Evolutionary conservation across 2,888 invertebrate genomes (phyloP).

Genomic region (Dolomedes plantarius): DNA sequence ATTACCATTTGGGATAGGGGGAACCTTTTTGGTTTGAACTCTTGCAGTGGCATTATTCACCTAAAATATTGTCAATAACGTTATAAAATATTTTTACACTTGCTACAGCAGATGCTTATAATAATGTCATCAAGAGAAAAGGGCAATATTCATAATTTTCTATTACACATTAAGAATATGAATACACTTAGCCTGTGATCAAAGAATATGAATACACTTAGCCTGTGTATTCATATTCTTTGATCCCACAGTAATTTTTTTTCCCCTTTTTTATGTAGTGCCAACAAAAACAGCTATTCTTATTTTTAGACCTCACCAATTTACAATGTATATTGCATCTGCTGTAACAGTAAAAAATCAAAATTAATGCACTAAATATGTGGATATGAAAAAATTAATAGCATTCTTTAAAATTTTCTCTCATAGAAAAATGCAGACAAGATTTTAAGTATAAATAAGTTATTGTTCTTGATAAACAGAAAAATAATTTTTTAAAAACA

Average conservation of each 20-base stretch:
- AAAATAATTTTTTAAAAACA: too few relatives aligned
- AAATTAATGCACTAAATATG: background rate
- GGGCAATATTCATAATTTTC: too few relatives aligned
- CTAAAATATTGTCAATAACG: slow-evolving; percentile 79
- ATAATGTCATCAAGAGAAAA: background rate
- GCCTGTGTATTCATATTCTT: too few relatives aligned
- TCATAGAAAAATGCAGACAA: background rate
- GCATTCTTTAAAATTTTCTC: background rate
- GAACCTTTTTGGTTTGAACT: slow-evolving; percentile 99
- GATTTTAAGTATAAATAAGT: too few relatives aligned
- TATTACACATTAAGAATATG: too few relatives aligned
- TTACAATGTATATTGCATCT: background rate
- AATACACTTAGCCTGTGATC: too few relatives aligned
- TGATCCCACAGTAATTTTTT: too few relatives aligned
- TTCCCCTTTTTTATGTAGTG: too few relatives aligned
- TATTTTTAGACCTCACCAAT: too few relatives aligned
- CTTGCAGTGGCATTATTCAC: slow-evolving; percentile 99
- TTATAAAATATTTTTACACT: background rate
- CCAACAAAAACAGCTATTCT: too few relatives aligned
- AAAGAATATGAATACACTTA: too few relatives aligned
- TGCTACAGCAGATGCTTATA: slow-evolving; percentile 34
- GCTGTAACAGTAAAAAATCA: background rate
- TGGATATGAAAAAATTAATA: background rate
- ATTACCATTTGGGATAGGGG: slow-evolving; percentile 86
- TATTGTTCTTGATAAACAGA: too few relatives aligned